Evolutionary conservation across 2,113 vertebrate species (phyloP).

Genomic region (Lamprologus sp.): DNA sequence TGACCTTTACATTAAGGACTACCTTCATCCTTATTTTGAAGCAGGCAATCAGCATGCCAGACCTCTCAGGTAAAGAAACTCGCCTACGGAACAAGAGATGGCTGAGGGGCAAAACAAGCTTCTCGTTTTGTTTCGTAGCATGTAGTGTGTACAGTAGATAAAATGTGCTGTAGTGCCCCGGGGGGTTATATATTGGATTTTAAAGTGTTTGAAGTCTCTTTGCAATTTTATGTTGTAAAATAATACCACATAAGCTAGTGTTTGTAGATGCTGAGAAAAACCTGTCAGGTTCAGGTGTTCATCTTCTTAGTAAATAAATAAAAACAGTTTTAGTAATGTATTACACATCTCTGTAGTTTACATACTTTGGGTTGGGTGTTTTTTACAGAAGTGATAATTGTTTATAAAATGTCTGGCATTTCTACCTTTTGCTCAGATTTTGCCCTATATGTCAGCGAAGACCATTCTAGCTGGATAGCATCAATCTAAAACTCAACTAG

Average conservation of each 20-base stretch:
- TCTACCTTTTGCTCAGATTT: background rate
- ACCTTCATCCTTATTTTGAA: slow-evolving; percentile 99
- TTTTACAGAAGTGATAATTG: background rate
- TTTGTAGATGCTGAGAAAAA: background rate
- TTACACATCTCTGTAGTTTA: background rate
- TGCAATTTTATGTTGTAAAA: background rate
- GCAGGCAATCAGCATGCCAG: slow-evolving; percentile 96
- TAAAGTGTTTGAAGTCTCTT: background rate
- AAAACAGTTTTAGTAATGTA: background rate
- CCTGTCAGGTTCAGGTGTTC: background rate
- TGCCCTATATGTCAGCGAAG: background rate
- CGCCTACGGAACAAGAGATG: background rate
- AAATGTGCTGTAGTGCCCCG: background rate
- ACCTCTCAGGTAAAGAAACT: slow-evolving; percentile 90
- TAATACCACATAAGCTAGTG: background rate
- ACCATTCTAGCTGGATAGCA: background rate
- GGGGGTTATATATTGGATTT: background rate
- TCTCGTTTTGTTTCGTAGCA: background rate
- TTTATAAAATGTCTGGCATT: background rate
- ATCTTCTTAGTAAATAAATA: background rate
- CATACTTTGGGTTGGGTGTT: background rate
- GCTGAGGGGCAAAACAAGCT: background rate
- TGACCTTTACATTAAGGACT: slow-evolving; percentile 99
- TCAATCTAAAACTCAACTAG: background rate
- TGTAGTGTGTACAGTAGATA: background rate